phyloP scores from a whole-genome alignment of 2,888 invertebrate species.

The Esperia sulphurella region DNA sequence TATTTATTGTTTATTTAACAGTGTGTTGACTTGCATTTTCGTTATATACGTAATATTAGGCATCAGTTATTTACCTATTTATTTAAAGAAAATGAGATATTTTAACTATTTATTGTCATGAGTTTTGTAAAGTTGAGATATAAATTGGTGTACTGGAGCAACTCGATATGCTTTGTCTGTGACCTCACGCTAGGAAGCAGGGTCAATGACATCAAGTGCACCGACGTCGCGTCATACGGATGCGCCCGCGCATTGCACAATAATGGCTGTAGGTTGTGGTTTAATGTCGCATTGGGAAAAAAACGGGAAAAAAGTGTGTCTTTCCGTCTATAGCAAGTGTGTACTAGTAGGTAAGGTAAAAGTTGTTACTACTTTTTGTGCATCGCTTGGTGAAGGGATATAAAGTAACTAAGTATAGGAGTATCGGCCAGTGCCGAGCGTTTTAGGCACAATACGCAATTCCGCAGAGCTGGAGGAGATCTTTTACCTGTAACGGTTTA shows the following conservation, averaged over 20 bases:
- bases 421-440: too few relatives aligned
- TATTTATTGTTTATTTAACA: too few relatives aligned
- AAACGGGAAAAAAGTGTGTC: slow-evolving; percentile 15
- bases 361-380: background rate
- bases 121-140: background rate
- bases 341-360: background rate
- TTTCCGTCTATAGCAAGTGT: slow-evolving; percentile 3
- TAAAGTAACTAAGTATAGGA: too few relatives aligned
- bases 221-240: slow-evolving; percentile 50
- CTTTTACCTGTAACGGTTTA: too few relatives aligned
- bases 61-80: too few relatives aligned
- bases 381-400: background rate
- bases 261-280: slow-evolving; percentile 28
- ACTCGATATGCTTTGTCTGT: slow-evolving; percentile 1
- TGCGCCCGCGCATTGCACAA: slow-evolving; percentile 58
- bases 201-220: slow-evolving; percentile 57
- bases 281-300: slow-evolving; percentile 14
- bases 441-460: too few relatives aligned
- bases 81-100: too few relatives aligned
- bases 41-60: too few relatives aligned
- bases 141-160: background rate
- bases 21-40: too few relatives aligned
- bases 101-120: too few relatives aligned
- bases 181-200: slow-evolving; percentile 39
- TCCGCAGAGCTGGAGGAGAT: too few relatives aligned